Conservation (phyloP, 2,797 vertebrate genomes). For the Falco biarmicus region DNA sequence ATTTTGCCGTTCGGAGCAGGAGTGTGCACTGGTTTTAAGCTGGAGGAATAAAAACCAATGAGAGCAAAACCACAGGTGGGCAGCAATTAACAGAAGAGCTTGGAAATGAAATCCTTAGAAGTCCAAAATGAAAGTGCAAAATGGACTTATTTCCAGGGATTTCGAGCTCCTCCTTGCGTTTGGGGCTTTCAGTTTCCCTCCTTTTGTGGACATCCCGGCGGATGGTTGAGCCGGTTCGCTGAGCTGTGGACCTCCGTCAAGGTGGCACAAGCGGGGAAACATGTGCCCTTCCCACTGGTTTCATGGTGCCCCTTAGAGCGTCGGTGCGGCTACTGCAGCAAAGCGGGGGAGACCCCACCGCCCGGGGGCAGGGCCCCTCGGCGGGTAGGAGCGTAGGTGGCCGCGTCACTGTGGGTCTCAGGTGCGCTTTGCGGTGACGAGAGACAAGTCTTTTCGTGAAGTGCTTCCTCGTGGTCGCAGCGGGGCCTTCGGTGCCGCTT, state of each 20-base stretch:
- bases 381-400: background rate
- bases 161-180: background rate
- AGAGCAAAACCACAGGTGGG: background rate
- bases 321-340: background rate
- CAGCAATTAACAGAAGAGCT: background rate
- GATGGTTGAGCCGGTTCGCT: fast-evolving
- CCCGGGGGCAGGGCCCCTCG: background rate
- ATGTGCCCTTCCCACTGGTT: background rate
- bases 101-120: background rate
- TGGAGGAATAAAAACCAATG: background rate
- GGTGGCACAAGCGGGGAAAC: fast-evolving
- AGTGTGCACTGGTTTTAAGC: background rate
- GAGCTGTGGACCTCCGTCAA: too few relatives aligned
- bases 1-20: background rate
- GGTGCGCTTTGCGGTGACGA: background rate
- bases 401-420: background rate
- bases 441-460: background rate
- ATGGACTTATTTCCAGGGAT: background rate
- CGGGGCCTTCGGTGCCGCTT: too few relatives aligned
- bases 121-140: background rate
- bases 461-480: background rate
- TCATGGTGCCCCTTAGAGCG: background rate
- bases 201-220: background rate
- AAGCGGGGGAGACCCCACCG: fast-evolving
- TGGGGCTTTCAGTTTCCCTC: background rate